Conservation (phyloP, 2,888 invertebrate genomes). For the Andrena haemorrhoa region DNA sequence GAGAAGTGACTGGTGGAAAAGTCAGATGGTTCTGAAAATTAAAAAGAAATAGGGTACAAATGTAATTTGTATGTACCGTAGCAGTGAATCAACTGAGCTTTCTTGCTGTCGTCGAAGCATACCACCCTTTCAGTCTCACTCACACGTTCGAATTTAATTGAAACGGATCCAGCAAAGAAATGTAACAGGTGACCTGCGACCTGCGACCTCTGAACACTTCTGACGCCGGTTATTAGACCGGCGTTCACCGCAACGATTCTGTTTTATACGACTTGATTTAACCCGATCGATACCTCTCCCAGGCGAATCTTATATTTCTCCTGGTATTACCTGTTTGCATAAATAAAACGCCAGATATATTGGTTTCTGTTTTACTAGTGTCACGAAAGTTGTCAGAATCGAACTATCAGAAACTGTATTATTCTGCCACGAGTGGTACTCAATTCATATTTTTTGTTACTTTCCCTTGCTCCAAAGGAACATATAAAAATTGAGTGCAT, state of each 20-base stretch:
- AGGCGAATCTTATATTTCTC: not conserved
- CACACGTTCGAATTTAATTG: slow-evolving; percentile 42
- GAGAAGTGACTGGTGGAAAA: not conserved
- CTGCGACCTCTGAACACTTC: slow-evolving; percentile 23
- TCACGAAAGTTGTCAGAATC: not conserved
- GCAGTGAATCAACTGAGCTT: slow-evolving; percentile 22
- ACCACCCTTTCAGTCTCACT: slow-evolving; percentile 2
- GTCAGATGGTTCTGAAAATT: slow-evolving; percentile 14
- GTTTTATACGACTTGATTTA: slow-evolving; percentile 36
- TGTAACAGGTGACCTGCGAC: slow-evolving; percentile 6
- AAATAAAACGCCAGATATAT: slow-evolving; percentile 2
- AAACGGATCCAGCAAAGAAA: slow-evolving; percentile 36
- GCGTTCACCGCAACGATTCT: slow-evolving; percentile 8
- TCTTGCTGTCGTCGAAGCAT: not conserved
- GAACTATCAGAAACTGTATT: not conserved
- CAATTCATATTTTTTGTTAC: too few species aligned
- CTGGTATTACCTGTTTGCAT: too few species aligned
- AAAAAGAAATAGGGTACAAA: not conserved
- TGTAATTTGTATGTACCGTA: slow-evolving; percentile 33
- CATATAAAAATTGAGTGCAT: too few species aligned
- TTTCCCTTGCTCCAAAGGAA: too few species aligned
- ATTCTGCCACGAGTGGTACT: not conserved
- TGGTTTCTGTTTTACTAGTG: not conserved
- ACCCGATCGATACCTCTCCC: slow-evolving; percentile 21
- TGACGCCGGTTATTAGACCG: slow-evolving; percentile 30